phyloP scores from a whole-genome alignment of 2,113 vertebrate genomes.

The crab-eating macaque (Macaca fascicularis) region T2T-MFA8v1.1 NC_088378.1:2718501-2719000 shows the following conservation, averaged over 20 bases:
- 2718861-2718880: fast-evolving
- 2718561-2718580: fast-evolving
- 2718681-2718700: not conserved
- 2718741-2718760: fast-evolving
- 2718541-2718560: not conserved
- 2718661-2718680: fast-evolving
- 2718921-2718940: fast-evolving
- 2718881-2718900: too few species aligned
- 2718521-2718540: not conserved
- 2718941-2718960: fast-evolving
- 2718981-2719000: not conserved
- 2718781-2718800: not conserved
- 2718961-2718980: not conserved
- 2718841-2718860: not conserved
- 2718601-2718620: not conserved
- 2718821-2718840: not conserved
- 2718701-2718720: too few species aligned
- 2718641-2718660: not conserved
- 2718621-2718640: fast-evolving
- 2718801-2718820: fast-evolving
- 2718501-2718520: not conserved
- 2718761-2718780: fast-evolving
- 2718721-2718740: too few species aligned
- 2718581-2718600: not conserved
- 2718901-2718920: too few species aligned